Conservation (phyloP, 2,888 invertebrate genomes). For the Alcis repandata region DNA sequence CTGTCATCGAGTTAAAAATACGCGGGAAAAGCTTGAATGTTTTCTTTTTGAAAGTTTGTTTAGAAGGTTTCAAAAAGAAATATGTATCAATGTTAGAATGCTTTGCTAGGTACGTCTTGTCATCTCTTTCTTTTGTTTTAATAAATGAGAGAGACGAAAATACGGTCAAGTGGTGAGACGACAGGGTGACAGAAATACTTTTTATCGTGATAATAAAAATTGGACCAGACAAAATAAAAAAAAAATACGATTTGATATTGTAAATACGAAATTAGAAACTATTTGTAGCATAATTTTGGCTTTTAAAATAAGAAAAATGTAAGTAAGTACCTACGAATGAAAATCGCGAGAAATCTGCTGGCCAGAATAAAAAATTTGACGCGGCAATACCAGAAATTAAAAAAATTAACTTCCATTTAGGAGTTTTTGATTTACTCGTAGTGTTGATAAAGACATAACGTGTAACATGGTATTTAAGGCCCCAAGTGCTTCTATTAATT, state of each 20-base stretch:
- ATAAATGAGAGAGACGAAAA: slow-evolving; percentile 17
- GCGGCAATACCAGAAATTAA: slow-evolving; percentile 49
- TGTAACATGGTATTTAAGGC: slow-evolving; percentile 56
- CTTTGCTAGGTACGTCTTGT: neutral
- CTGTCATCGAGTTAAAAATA: slow-evolving; percentile 20
- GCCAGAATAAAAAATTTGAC: slow-evolving; percentile 60
- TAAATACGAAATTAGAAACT: slow-evolving; percentile 36
- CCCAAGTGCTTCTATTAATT: slow-evolving; percentile 61
- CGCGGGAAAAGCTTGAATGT: slow-evolving; percentile 5
- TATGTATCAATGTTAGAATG: neutral
- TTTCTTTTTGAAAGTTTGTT: slow-evolving; percentile 13
- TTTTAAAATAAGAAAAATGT: slow-evolving; percentile 25
- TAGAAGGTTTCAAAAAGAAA: slow-evolving; percentile 8
- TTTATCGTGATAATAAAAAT: slow-evolving; percentile 4
- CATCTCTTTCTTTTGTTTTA: slow-evolving; percentile 9
- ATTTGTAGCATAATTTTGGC: slow-evolving; percentile 31
- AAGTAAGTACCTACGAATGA: slow-evolving; percentile 35
- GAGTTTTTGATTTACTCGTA: slow-evolving; percentile 66
- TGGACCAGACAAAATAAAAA: slow-evolving; percentile 25
- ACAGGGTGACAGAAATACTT: neutral
- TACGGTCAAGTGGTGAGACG: neutral
- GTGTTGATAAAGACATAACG: slow-evolving; percentile 20
- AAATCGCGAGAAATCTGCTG: slow-evolving; percentile 63
- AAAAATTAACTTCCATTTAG: slow-evolving; percentile 61
- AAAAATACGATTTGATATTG: neutral